Evolutionary conservation across 2,888 invertebrate species (phyloP).

Genomic region (Hipparchia sbordonii): DNA sequence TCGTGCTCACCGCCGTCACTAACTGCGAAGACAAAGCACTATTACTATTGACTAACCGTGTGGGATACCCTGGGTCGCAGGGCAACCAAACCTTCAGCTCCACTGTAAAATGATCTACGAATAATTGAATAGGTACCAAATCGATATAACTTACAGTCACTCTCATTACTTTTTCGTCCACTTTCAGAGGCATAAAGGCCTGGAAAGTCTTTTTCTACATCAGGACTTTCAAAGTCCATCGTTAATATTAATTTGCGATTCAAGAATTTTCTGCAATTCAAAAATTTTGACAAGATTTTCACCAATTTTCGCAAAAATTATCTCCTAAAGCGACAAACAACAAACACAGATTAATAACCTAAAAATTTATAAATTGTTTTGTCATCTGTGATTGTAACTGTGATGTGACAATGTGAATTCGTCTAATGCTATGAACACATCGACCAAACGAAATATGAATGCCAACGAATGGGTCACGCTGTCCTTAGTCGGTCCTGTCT

Average conservation of each 20-base stretch:
- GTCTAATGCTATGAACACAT: no score
- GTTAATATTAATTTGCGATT: constrained; percentile 21
- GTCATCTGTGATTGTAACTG: no score
- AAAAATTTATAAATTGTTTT: no score
- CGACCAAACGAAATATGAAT: no score
- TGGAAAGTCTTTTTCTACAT: constrained; percentile 95
- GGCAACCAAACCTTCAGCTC: background rate
- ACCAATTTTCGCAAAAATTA: background rate
- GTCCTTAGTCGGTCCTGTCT: no score
- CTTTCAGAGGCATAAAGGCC: constrained; percentile 93
- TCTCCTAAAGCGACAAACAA: constrained; percentile 29
- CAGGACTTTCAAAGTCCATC: constrained; percentile 94
- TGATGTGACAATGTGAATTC: no score
- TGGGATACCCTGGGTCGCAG: background rate
- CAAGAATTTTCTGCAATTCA: background rate
- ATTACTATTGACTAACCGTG: background rate
- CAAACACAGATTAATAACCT: background rate
- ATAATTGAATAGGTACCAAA: background rate
- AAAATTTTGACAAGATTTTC: background rate
- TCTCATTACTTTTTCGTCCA: constrained; percentile 90
- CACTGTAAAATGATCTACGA: background rate
- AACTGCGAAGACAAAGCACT: constrained; percentile 75
- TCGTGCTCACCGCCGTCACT: constrained; percentile 93
- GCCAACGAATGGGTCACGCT: no score
- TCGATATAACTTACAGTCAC: constrained; percentile 87